phyloP scores from a whole-genome alignment of 1,140 invertebrate genomes.

The Nephotettix cincticeps region DNA sequence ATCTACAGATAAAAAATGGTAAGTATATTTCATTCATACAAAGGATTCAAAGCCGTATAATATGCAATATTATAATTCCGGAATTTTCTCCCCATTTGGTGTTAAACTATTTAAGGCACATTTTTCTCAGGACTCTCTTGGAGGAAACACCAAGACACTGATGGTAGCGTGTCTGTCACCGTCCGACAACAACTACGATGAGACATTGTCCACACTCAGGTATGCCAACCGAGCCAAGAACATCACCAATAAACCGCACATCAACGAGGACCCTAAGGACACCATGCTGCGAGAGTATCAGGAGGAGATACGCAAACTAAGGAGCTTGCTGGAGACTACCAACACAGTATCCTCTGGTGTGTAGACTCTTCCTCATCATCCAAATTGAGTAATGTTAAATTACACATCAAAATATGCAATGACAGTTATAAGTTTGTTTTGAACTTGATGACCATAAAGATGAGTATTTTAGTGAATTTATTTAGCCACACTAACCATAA shows the following conservation, averaged over 20 bases:
- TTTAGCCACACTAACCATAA: no score
- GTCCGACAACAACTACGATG: conserved; percentile 86
- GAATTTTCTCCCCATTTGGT: background rate
- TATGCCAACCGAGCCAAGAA: conserved; percentile 92
- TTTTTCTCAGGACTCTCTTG: conserved; percentile 77
- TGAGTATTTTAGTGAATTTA: no score
- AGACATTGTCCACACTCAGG: conserved; percentile 84
- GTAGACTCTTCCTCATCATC: no score
- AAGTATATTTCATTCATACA: background rate
- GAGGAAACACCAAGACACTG: conserved; percentile 90
- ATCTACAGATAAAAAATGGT: no score
- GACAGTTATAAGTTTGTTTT: no score
- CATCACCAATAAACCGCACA: conserved; percentile 88
- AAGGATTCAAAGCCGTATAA: background rate
- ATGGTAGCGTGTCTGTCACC: conserved; percentile 94
- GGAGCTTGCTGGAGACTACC: conserved; percentile 61
- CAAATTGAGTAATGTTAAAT: no score
- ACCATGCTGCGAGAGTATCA: conserved; percentile 85
- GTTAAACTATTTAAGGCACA: no score
- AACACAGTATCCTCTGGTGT: no score
- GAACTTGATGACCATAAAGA: no score
- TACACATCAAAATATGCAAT: no score
- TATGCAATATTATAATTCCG: background rate
- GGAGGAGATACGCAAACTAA: conserved; percentile 77
- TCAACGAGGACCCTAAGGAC: conserved; percentile 95